A percentile compares a stretch with the other conserved stretches of the same genome.
Conservation (phyloP, 2,888 invertebrate genomes). For the Drosophila kambysellisi region DNA sequence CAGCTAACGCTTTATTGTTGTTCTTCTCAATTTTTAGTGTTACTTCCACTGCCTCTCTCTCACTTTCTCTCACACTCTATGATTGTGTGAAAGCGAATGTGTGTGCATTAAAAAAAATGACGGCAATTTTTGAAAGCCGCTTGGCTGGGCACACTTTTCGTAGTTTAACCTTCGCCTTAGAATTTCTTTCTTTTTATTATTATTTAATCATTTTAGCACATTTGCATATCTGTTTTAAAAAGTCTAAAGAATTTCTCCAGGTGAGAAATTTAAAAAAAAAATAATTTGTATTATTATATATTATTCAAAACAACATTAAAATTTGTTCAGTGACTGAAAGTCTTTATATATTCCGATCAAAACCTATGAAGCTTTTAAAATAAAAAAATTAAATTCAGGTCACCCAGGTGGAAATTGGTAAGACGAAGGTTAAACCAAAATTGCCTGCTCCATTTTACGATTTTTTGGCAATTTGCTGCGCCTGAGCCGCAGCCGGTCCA, state of each 20-base stretch:
- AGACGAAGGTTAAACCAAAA: constrained; percentile 61
- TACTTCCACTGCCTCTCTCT: constrained; percentile 4
- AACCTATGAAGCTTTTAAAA: neutral
- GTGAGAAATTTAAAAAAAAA: neutral
- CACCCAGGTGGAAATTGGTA: constrained; percentile 1
- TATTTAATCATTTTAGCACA: neutral
- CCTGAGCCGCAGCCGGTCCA: constrained; percentile 44
- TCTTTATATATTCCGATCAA: neutral
- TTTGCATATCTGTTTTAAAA: neutral
- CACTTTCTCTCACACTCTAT: constrained; percentile 3
- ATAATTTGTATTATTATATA: neutral
- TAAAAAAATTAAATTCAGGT: neutral
- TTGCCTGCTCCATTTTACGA: constrained; percentile 74
- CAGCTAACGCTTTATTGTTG: constrained; percentile 36
- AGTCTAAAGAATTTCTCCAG: neutral
- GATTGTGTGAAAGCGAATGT: constrained; percentile 5
- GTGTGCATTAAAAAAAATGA: constrained; percentile 77
- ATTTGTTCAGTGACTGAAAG: neutral
- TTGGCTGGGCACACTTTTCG: constrained; percentile 38
- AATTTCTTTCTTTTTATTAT: neutral
- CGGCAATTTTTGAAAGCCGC: constrained; percentile 70
- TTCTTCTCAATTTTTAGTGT: constrained; percentile 36
- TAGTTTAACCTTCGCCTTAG: constrained; percentile 43
- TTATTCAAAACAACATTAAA: neutral
- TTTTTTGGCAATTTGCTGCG: constrained; percentile 73